Evolutionary conservation across 2,113 vertebrate genomes (phyloP), one percentile per base, ranked within the genome.

Genomic region (Conger conger): DNA sequence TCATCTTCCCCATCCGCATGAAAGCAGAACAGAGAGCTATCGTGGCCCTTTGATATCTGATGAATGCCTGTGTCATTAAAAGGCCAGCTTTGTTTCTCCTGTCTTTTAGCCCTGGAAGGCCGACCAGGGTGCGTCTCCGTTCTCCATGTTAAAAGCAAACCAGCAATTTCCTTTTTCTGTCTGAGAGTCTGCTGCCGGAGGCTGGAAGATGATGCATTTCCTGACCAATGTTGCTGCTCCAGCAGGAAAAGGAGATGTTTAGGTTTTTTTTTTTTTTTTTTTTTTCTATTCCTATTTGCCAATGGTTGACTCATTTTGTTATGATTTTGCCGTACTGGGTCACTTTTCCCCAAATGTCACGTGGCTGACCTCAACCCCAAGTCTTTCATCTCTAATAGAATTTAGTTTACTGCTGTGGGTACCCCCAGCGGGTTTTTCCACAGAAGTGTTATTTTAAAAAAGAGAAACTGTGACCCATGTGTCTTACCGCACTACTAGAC

Each of bases 11-110:
- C n/a, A 33, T 27, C 68, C n/a, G 23, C n/a, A 73, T n/a, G 27
- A 73, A 33, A 73, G 27, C 68, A 73, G 68, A 30, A 73, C 9
- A 33, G 68, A 73, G 57, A 73, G 9, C 68, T 11, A 33, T 33
- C 68, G 33, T 17, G 40, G 33, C 33, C 73, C 40, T 76, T 83
- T 77, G 68, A 45, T 83, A 76, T 83, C 45, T 76, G 37, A 35
- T 45, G 35, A 81, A 81, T 50, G n/a, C n/a, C n/a, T 33, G 33
- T 27, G n/a, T 73, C 68, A n/a, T 33, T 73, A 33, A 13, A 27
- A 73, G 68, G 68, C 27, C 57, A 63, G 57, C 23, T 23, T 63
- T 73, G 45, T 73, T 73, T 73, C 53, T 53, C 4, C 20, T 76
- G 76, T 36, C 27, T 38, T 23, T 27, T 40, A 1, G 37, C 78